Evolutionary conservation across 37 sponge, comb jelly and placozoan genomes (phyloP).

Genomic region (Hexactinellida sp.): DNA sequence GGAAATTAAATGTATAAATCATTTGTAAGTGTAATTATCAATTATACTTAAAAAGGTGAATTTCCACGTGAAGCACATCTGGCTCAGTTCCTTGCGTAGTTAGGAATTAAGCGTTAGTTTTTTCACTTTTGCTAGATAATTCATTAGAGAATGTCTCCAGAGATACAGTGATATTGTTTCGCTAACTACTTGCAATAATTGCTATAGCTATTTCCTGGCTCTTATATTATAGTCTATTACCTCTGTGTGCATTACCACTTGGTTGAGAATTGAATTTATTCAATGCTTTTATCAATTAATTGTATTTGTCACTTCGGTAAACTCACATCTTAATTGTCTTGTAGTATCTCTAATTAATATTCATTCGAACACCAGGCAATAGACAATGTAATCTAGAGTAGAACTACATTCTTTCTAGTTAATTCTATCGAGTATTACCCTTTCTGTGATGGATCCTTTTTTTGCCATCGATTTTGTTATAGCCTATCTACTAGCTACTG

Average conservation of each 20-base stretch:
- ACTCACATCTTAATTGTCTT: not conserved
- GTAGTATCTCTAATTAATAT: not conserved
- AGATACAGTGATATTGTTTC: not conserved
- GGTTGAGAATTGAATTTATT: not conserved
- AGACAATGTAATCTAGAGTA: not conserved
- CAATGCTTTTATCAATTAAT: not conserved
- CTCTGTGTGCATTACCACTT: not conserved
- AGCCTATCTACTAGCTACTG: not conserved
- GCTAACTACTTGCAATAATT: not conserved
- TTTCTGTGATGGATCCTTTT: too few species aligned
- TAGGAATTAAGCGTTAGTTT: not conserved
- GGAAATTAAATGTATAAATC: not conserved
- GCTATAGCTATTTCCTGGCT: not conserved
- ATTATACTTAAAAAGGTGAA: not conserved
- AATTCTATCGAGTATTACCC: not conserved
- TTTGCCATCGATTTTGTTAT: not conserved
- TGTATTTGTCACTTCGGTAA: not conserved
- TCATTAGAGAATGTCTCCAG: not conserved
- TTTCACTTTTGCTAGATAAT: not conserved
- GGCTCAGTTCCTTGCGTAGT: not conserved
- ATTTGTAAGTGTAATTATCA: not conserved
- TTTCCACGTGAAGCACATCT: not conserved
- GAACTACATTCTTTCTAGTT: not conserved
- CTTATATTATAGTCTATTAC: not conserved
- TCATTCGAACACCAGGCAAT: not conserved